phyloP scores from a whole-genome alignment of 1,140 invertebrate species.

The Rhagoletis pomonella region DNA sequence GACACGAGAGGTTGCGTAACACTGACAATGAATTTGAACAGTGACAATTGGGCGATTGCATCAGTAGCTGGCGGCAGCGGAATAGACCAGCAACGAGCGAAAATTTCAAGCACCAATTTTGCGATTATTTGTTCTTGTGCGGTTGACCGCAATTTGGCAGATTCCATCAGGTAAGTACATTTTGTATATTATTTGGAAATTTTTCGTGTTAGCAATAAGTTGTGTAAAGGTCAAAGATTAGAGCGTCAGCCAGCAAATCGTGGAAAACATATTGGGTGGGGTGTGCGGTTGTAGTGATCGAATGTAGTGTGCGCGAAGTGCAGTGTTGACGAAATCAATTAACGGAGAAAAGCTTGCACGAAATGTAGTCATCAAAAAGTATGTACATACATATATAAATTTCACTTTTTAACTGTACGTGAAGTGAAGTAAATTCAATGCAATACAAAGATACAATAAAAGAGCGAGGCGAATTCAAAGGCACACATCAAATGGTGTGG shows the following conservation, averaged over 20 bases:
- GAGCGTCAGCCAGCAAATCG: not conserved
- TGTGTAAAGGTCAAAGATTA: constrained; percentile 47
- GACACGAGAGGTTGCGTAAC: constrained; percentile 34
- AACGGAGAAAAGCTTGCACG: constrained; percentile 5
- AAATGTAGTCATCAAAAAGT: not conserved
- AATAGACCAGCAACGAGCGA: not conserved
- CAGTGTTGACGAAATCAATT: not conserved
- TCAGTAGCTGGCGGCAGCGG: not conserved
- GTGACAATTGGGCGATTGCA: constrained; percentile 13
- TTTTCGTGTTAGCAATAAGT: not conserved
- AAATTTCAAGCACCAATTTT: not conserved
- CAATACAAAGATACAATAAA: not conserved
- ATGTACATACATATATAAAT: not conserved
- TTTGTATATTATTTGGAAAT: not conserved
- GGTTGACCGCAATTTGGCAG: too few species aligned
- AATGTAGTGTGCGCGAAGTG: not conserved
- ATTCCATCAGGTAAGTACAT: not conserved
- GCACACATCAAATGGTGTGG: not conserved
- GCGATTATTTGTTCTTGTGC: not conserved
- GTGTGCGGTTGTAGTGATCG: not conserved
- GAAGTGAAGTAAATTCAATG: not conserved
- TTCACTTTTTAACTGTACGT: constrained; percentile 27
- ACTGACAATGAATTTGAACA: not conserved
- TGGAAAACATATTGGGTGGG: not conserved
- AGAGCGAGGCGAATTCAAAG: not conserved